phyloP scores from a whole-genome alignment of 2,888 invertebrate genomes.

The Campoletis raptor region DNA sequence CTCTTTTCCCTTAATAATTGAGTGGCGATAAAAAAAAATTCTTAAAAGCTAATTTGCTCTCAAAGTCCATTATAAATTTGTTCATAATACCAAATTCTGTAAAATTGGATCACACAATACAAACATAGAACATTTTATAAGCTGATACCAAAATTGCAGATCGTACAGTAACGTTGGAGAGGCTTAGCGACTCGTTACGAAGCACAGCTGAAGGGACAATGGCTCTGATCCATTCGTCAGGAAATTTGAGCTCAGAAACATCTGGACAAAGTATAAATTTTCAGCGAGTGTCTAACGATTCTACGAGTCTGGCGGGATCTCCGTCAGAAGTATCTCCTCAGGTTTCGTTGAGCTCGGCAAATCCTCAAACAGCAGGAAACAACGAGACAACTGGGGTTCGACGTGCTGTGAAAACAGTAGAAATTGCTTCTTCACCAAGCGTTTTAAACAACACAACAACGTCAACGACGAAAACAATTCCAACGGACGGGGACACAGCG shows the following conservation, averaged over 20 bases:
- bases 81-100: not conserved
- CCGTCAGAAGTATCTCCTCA: constrained; percentile 72
- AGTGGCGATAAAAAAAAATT: not conserved
- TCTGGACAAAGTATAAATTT: constrained; percentile 5
- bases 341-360: constrained; percentile 62
- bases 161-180: constrained; percentile 1
- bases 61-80: not conserved
- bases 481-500: constrained; percentile 85
- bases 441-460: constrained; percentile 64
- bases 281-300: constrained; percentile 68
- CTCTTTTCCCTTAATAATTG: not conserved
- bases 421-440: not conserved
- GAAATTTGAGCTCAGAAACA: constrained; percentile 24
- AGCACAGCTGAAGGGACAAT: not conserved
- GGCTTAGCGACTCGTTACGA: not conserved
- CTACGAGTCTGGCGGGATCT: constrained; percentile 65
- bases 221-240: not conserved
- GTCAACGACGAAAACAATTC: constrained; percentile 76
- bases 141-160: constrained; percentile 16
- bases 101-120: not conserved
- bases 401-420: constrained; percentile 8
- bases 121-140: not conserved
- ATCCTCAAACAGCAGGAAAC: constrained; percentile 59
- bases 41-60: not conserved
- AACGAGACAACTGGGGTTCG: constrained; percentile 39